Conservation (phyloP, 2,797 vertebrate genomes). For the Dermochelys coriacea region DNA sequence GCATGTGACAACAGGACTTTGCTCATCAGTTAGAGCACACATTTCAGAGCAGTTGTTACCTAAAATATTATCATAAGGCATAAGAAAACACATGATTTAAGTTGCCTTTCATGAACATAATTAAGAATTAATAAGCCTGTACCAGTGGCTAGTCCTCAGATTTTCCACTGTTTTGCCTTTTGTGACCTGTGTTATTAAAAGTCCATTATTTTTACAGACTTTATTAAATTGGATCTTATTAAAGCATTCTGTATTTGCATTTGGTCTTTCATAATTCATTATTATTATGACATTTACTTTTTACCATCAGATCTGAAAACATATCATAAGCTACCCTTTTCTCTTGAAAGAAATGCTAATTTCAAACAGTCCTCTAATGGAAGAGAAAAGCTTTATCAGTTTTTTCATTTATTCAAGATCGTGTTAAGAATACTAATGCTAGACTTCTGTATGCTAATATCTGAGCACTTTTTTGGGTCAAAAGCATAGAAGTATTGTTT, state of each 20-base stretch:
- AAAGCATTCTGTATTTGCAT: conserved; percentile 99
- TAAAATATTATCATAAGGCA: conserved; percentile 87
- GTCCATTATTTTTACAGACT: conserved; percentile 96
- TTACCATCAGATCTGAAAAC: conserved; percentile 96
- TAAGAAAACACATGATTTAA: conserved; percentile 86
- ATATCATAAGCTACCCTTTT: conserved; percentile 99
- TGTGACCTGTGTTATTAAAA: conserved; percentile 90
- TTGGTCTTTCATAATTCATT: conserved; percentile 99
- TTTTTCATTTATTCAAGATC: conserved; percentile 97
- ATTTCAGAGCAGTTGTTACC: conserved; percentile 86
- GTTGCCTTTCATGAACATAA: conserved; percentile 90
- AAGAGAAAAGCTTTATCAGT: conserved; percentile 99
- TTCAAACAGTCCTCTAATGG: conserved; percentile 99
- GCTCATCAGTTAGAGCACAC: conserved; percentile 82
- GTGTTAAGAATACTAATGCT: conserved; percentile 99
- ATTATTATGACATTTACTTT: conserved; percentile 99
- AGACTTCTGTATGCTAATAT: conserved; percentile 89
- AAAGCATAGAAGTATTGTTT: conserved; percentile 87
- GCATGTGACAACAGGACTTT: conserved; percentile 81
- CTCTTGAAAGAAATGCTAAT: conserved; percentile 99
- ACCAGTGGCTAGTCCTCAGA: conserved; percentile 86
- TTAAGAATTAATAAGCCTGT: conserved; percentile 90
- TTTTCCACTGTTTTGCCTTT: conserved; percentile 91
- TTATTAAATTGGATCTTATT: conserved; percentile 99
- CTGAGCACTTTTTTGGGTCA: conserved; percentile 83